A percentile compares a stretch with the other conserved stretches of the same genome.
phyloP scores from a whole-genome alignment of 2,113 vertebrate genomes.

The Tragulus kanchil region DNA sequence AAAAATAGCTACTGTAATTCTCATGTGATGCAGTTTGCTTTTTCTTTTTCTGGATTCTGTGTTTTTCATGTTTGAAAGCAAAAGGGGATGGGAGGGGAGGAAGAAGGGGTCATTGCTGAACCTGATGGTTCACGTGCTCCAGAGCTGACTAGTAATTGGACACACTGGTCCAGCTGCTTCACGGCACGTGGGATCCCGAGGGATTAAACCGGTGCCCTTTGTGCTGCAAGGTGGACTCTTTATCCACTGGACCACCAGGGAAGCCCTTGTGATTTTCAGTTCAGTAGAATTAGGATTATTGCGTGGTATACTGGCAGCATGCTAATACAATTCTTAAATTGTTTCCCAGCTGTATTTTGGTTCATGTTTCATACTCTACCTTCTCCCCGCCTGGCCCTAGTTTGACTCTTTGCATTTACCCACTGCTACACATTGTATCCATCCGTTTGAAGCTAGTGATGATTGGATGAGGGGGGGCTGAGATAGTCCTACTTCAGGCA shows the following conservation, averaged over 20 bases:
- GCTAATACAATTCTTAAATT: background rate
- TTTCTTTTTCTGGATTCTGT: conserved; percentile 26
- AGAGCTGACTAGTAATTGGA: no score
- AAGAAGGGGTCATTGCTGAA: conserved; percentile 63
- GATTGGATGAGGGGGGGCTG: background rate
- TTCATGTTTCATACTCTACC: background rate
- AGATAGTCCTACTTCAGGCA: background rate
- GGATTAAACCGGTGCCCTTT: no score
- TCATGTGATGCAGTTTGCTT: conserved; percentile 3
- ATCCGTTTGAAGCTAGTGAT: background rate
- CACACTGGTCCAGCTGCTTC: no score
- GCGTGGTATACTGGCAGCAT: background rate
- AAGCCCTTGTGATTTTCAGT: background rate
- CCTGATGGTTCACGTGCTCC: background rate
- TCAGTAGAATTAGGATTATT: conserved; percentile 1
- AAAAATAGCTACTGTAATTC: conserved; percentile 44
- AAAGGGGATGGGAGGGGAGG: conserved; percentile 58
- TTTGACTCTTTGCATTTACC: background rate
- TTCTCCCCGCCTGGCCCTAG: background rate
- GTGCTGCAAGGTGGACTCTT: no score
- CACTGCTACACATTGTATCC: background rate
- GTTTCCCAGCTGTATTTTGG: background rate
- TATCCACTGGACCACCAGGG: no score
- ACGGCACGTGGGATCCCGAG: no score
- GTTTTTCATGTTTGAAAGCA: conserved; percentile 69